Evolutionary conservation across 2,888 invertebrate genomes (phyloP), one percentile per base, ranked within the genome.

Genomic region (Spicauda simplicius): DNA sequence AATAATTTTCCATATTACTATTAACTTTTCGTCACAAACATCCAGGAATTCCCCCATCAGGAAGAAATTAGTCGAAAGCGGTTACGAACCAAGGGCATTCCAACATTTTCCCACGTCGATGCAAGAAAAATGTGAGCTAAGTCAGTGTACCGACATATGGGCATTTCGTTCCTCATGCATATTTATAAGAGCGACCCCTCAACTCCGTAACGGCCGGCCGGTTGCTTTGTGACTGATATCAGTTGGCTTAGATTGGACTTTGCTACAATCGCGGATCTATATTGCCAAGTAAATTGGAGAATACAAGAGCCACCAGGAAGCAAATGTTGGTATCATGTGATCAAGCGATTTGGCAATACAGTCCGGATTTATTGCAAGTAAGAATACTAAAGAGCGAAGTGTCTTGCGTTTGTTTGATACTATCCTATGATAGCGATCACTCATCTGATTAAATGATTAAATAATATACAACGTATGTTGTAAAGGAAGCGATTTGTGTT

Each of bases 131-230:
- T 74, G 72, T 71, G 48, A 69, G 63, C 66, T 64, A 60, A 65
- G 65, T 60, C 58, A 69, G 64, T 66, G 68, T 59, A 48, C 69
- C 74, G 71, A 67, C 79, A 79, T 79, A 76, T 75, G 79, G 79
- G 66, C 72, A 76, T 76, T 76, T 76, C 79, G 78, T 74, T 73
- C 63, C 74, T 77, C 77, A 78, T 79, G 75, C 75, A 78, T 80
- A 77, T 79, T 74, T 75, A 78, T 77, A 72, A 67, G 70, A 64
- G 64, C 68, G 72, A 69, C 71, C 73, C 71, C 68, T 63, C 68
- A 45, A 41, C 65, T 19, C 45, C 60, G 68, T 55, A 62, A 70
- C 71, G 68, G 64, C 62, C 69, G 69, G 61, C 52, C 61, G 53
- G 41, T 45, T 25, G 61, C 53, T 20, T 20, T 54, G 62, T 62